Conservation (phyloP, 1,140 invertebrate genomes). For the Eriosoma lanigerum region DNA sequence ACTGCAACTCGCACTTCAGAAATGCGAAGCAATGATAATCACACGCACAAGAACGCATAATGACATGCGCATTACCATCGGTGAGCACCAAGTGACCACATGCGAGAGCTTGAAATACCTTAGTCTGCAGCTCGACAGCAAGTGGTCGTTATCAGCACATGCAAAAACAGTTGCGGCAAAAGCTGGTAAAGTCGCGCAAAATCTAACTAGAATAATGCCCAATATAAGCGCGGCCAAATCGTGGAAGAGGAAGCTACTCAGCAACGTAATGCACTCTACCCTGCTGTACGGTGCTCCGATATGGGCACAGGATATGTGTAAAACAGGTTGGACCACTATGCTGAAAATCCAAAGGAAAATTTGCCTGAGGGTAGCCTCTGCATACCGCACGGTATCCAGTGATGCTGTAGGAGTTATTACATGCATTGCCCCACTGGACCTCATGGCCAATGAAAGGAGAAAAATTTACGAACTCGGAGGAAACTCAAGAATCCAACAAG, state of each 20-base stretch:
- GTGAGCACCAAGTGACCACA: neutral
- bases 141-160: neutral
- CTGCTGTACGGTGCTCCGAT: neutral
- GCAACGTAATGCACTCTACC: neutral
- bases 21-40: neutral
- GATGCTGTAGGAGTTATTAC: neutral
- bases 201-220: neutral
- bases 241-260: neutral
- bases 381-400: neutral
- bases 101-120: neutral
- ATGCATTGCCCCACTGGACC: neutral
- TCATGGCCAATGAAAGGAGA: neutral
- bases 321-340: neutral
- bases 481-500: neutral
- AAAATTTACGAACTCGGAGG: neutral
- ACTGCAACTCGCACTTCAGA: neutral
- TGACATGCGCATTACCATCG: constrained; percentile 53
- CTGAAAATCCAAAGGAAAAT: neutral
- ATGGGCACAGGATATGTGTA: neutral
- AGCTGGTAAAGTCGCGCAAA: neutral
- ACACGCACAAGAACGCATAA: constrained; percentile 41
- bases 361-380: neutral
- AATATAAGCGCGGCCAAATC: neutral
- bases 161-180: too few relatives aligned
- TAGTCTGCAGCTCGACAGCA: neutral